These are phyloP conservation scores for Drosophila micromelanica DNA, from an alignment of 1,140 invertebrate species.

Conservation along the genomic window DNA sequence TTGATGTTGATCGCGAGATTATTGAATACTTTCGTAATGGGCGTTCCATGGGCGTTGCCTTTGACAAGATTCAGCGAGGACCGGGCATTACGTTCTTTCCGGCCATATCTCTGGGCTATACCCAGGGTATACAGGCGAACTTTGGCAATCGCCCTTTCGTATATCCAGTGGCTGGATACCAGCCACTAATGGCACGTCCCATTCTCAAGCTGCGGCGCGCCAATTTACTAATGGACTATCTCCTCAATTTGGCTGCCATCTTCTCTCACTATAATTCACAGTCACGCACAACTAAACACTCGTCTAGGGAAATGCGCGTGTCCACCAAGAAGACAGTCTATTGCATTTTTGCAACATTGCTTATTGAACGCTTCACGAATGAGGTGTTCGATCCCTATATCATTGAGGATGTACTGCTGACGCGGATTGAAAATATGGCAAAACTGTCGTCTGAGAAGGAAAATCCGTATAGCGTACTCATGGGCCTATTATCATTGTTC, in stretches of 20 bases:
- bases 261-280: conserved; percentile 74
- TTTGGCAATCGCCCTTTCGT: conserved; percentile 90
- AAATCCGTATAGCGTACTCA: conserved; percentile 60
- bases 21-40: conserved; percentile 91
- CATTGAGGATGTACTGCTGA: conserved; percentile 86
- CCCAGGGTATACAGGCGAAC: conserved; percentile 91
- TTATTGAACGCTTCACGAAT: conserved; percentile 86
- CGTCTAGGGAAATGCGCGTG: conserved; percentile 43
- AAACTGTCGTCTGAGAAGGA: conserved; percentile 52
- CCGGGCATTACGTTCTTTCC: conserved; percentile 91
- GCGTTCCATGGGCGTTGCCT: conserved; percentile 89
- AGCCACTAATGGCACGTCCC: conserved; percentile 88
- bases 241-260: conserved; percentile 85
- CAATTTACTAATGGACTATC: conserved; percentile 86
- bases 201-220: conserved; percentile 85
- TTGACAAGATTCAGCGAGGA: conserved; percentile 89
- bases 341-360: conserved; percentile 85
- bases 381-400: conserved; percentile 86
- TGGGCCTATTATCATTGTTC: conserved; percentile 85
- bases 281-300: neutral
- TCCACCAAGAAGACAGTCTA: conserved; percentile 84
- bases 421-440: conserved; percentile 83
- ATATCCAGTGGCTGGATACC: conserved; percentile 89
- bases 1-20: conserved; percentile 90
- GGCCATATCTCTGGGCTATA: conserved; percentile 90